Evolutionary conservation across 2,113 vertebrate genomes (phyloP), one percentile per base, ranked within the genome.

Genomic region (Lampris incognitus): DNA sequence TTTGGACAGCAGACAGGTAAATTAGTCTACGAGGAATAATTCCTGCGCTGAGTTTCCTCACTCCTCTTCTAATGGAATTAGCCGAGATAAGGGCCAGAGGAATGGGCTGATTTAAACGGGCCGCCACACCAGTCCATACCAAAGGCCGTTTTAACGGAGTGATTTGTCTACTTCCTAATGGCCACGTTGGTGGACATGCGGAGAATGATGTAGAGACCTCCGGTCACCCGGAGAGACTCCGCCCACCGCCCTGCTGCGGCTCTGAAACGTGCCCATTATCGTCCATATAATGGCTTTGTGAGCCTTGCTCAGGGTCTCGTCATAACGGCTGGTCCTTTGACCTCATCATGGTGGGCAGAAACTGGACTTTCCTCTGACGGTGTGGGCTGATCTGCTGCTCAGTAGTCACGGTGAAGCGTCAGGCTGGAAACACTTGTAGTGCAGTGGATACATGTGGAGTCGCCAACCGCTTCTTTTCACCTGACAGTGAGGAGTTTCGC

Each of bases 91-190:
- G 89, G 74, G 82, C 78, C 65, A 0, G 68, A 85, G 78, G 82
- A 92, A 93, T 85, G 70, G 87, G 86, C 88, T 95, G 95, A 96
- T 96, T 96, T 95, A 95, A 95, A 94, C 94, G 94, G 91, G 94
- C 95, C 94, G 92, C 88, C 77, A 89, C 84, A 85, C 71, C 78
- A 76, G 69, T 83, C 84, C 81, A 79, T 44, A 3, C 57, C 7
- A 64, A 24, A 24, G 92, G 90, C 86, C 91, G 76, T 93, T 96
- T 95, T 97, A 97, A 97, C 96, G 94, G 95, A 96, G 96, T 94
- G 94, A 96, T 96, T 96, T 95, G 94, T 97, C 95, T 96, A 88
- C 89, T 94, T 95, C 93, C 91, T 95, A 96, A 96, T 94, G 94
- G 91, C 90, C 90, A 91, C 79, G n/a, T 13, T 49, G 2, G 66